These are phyloP conservation scores for Spicauda simplicius DNA, from an alignment of 2,888 invertebrate species.

Conservation along the genomic window DNA sequence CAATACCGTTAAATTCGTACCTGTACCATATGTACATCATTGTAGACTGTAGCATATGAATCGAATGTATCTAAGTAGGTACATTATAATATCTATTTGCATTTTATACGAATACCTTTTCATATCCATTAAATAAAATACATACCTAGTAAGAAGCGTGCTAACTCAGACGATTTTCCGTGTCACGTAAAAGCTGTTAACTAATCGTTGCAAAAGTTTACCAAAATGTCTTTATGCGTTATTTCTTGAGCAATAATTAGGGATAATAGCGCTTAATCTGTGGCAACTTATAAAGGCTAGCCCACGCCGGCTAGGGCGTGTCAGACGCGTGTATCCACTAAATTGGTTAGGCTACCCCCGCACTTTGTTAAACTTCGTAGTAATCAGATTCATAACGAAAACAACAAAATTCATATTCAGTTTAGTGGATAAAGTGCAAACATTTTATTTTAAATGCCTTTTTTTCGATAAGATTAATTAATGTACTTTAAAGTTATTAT, in stretches of 20 bases:
- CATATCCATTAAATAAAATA: too few species aligned
- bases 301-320: background rate
- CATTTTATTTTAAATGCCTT: too few species aligned
- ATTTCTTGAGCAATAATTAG: conserved; percentile 44
- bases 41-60: too few species aligned
- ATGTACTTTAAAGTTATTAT: too few species aligned
- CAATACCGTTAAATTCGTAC: too few species aligned
- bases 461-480: too few species aligned
- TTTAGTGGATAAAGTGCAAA: background rate
- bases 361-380: conserved; percentile 35
- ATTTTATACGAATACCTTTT: too few species aligned
- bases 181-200: conserved; percentile 37
- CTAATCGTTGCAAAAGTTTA: conserved; percentile 36
- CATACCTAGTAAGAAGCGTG: too few species aligned
- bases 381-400: conserved; percentile 3
- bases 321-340: conserved; percentile 20
- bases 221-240: conserved; percentile 47
- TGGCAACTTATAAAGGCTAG: conserved; percentile 42
- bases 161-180: conserved; percentile 5
- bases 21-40: too few species aligned
- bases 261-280: conserved; percentile 52
- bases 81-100: too few species aligned
- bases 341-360: conserved; percentile 39
- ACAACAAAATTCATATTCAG: too few species aligned
- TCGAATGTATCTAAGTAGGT: too few species aligned